Percentiles rank a stretch among this genome's conserved stretches.
phyloP scores from a whole-genome alignment of 2,888 invertebrate genomes.

The Drosophila mercatorum region DNA sequence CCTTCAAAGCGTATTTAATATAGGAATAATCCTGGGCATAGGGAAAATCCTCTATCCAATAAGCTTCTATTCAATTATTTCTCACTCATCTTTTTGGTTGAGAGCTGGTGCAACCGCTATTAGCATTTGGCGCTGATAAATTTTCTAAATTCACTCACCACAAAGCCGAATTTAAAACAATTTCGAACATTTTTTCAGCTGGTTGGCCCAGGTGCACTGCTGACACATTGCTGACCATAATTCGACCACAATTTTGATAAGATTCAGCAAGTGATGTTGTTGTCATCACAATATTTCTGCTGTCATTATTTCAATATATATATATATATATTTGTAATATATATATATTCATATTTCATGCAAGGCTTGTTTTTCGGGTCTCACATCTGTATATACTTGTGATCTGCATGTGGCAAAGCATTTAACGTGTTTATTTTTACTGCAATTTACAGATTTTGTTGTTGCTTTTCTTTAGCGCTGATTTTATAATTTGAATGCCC shows the following conservation, averaged over 20 bases:
- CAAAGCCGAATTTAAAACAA: neutral
- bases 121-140: neutral
- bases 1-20: neutral
- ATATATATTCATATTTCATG: conserved; percentile 3
- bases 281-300: conserved; percentile 64
- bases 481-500: conserved; percentile 27
- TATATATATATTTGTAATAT: neutral
- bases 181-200: neutral
- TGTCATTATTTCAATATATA: conserved; percentile 28
- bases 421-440: conserved; percentile 33
- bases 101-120: neutral
- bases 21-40: neutral
- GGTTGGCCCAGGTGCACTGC: conserved; percentile 1
- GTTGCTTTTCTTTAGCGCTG: conserved; percentile 19
- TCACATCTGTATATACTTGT: neutral
- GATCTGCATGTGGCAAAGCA: conserved; percentile 9
- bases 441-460: conserved; percentile 57
- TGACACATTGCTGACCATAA: conserved; percentile 23
- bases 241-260: conserved; percentile 31
- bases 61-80: neutral
- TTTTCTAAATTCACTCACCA: neutral
- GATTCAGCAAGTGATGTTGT: conserved; percentile 27
- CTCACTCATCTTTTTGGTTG: neutral
- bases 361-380: neutral
- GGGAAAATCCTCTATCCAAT: too few species aligned